Conservation (phyloP, 2,113 vertebrate species). For the Xenotilapia longispinis region DNA sequence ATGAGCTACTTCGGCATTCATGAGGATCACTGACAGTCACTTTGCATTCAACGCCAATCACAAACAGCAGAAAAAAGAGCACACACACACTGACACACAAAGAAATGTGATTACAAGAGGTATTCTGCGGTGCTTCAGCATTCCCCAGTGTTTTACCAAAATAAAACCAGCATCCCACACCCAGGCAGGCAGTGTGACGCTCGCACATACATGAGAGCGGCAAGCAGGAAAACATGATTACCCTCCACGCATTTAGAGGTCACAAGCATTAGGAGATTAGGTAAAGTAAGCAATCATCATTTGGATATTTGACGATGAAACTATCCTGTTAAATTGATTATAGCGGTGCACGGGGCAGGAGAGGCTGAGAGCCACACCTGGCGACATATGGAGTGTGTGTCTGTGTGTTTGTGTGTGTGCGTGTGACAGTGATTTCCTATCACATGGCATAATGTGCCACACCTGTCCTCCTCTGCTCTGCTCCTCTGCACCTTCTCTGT, state of each 20-base stretch:
- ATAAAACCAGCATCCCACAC: slow-evolving; percentile 34
- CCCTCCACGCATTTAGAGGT: slow-evolving; percentile 58
- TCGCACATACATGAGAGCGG: slow-evolving; percentile 6
- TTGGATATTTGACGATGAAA: slow-evolving; percentile 77
- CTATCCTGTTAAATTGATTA: slow-evolving; percentile 76
- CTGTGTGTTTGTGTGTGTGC: not conserved
- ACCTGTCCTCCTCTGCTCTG: slow-evolving; percentile 33
- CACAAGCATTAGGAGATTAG: slow-evolving; percentile 75
- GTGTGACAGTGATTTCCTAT: not conserved
- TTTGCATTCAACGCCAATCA: slow-evolving; percentile 76
- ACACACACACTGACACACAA: slow-evolving; percentile 36
- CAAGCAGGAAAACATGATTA: slow-evolving; percentile 59
- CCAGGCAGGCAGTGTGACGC: slow-evolving; percentile 9
- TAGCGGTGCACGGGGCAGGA: slow-evolving; percentile 58
- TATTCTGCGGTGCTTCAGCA: slow-evolving; percentile 55
- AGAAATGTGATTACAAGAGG: slow-evolving; percentile 65
- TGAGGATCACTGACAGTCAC: slow-evolving; percentile 75
- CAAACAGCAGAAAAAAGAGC: slow-evolving; percentile 58
- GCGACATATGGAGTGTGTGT: slow-evolving; percentile 50
- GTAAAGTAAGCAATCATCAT: slow-evolving; percentile 74
- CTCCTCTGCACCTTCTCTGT: slow-evolving; percentile 1
- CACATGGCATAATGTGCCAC: slow-evolving; percentile 24
- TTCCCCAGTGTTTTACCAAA: slow-evolving; percentile 63
- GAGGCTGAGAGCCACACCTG: slow-evolving; percentile 65
- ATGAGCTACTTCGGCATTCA: slow-evolving; percentile 76